Conservation (phyloP, 1,140 invertebrate genomes). For the Rhysida immarginata region DNA sequence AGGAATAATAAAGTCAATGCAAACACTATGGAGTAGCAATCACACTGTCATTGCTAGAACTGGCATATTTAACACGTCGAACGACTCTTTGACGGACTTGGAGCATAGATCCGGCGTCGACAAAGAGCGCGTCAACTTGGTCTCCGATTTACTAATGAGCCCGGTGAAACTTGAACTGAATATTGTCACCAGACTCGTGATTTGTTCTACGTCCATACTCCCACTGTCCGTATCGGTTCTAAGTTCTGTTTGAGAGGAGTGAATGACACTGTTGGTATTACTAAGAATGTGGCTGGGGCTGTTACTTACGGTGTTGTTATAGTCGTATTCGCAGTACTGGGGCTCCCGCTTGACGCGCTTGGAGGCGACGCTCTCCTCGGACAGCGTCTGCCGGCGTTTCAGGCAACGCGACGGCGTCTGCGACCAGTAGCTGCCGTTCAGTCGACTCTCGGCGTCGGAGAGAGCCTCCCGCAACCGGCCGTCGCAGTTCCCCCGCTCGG, state of each 20-base stretch:
- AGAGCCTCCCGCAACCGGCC: not conserved
- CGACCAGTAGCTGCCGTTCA: not conserved
- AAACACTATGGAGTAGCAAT: no score
- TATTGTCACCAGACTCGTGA: conserved; percentile 38
- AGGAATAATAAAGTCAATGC: no score
- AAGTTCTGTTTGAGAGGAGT: conserved; percentile 10
- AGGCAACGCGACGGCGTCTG: conserved; percentile 20
- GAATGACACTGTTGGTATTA: no score
- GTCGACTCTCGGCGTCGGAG: conserved; percentile 11
- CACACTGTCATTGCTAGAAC: conserved; percentile 37
- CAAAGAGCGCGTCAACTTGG: conserved; percentile 31
- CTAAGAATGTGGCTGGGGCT: not conserved
- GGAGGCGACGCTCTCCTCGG: conserved; percentile 35
- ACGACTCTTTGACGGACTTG: conserved; percentile 31
- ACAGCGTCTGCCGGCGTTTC: conserved; percentile 34
- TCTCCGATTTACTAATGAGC: conserved; percentile 11
- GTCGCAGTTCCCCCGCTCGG: not conserved
- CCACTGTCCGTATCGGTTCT: conserved; percentile 21
- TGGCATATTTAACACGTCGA: conserved; percentile 30
- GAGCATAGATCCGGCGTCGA: conserved; percentile 37
- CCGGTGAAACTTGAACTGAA: conserved; percentile 36
- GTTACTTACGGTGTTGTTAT: not conserved
- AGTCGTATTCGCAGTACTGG: conserved; percentile 13
- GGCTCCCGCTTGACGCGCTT: conserved; percentile 33
- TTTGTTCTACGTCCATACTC: conserved; percentile 38